These are phyloP conservation scores for Hipparchia semele DNA, from an alignment of 2,888 invertebrate species.

Conservation along the genomic window DNA sequence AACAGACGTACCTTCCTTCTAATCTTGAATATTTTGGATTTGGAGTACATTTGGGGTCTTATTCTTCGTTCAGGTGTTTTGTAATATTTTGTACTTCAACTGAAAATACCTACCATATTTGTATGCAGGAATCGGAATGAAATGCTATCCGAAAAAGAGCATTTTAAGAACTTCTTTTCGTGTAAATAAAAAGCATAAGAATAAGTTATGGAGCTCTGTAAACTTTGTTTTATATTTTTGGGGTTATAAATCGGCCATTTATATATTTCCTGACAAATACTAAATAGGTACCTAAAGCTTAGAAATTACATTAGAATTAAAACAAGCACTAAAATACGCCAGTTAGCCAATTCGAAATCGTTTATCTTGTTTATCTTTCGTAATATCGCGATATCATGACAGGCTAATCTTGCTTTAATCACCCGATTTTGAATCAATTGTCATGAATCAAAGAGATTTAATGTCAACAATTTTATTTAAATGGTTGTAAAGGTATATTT, in stretches of 20 bases:
- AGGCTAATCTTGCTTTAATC: conserved; percentile 28
- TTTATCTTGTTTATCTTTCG: conserved; percentile 18
- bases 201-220: too few species aligned
- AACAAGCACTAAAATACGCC: conserved; percentile 18
- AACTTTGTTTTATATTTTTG: not conserved
- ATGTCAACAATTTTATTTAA: conserved; percentile 31
- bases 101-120: too few species aligned
- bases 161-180: too few species aligned
- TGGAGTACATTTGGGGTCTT: too few species aligned
- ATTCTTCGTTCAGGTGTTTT: too few species aligned
- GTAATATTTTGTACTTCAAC: too few species aligned
- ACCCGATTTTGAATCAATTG: conserved; percentile 33
- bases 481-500: too few species aligned
- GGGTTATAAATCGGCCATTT: not conserved
- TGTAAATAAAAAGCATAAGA: too few species aligned
- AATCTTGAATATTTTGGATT: too few species aligned
- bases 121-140: too few species aligned
- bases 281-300: not conserved
- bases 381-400: conserved; percentile 22
- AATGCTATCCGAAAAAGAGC: too few species aligned
- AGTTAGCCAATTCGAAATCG: conserved; percentile 9
- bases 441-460: conserved; percentile 33
- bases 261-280: not conserved
- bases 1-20: too few species aligned
- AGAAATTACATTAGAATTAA: conserved; percentile 15